Base-by-base conservation (phyloP, 2,113 vertebrate species). In the Natator depressus region DNA sequence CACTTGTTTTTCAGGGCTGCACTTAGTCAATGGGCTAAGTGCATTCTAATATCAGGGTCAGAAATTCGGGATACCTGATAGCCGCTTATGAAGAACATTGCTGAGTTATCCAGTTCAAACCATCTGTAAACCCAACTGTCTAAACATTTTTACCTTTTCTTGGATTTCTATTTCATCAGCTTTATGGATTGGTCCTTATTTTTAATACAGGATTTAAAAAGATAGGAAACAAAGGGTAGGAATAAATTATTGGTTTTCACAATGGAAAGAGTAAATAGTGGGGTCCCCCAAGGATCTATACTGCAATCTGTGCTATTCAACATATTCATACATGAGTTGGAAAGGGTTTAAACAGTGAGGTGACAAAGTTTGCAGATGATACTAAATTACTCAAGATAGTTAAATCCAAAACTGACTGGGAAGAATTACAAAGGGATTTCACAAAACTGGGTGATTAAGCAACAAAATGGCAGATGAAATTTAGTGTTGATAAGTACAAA, bases 91-190 rank as follows among this genome's bases (percentile, higher is more conserved):
- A 92, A 53, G 85, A 93, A 94, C 96, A 91, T 14, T 81, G 94
- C 96, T 96, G 96, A 98, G 90, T 98, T 97, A 97, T 87, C 93
- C 84, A 94, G 75, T 59, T 87, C 80, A 5, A 10, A 82, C 69
- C 89, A 51, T 46, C 79, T 81, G 50, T 75, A 89, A 89, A 95
- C 89, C 95, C 78, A 55, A 94, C 91, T 97, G 89, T 80, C 94
- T 89, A 88, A 53, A 78, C 55, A 96, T 94, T 95, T 95, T 90
- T 94, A 84, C 83, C 59, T 92, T 89, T 85, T 80, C 94, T 89
- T 80, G 2, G 4, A 19, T 82, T 72, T 87, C 91, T 85, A 46
- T 5, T 87, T 88, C 93, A 78, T 93, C 93, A 96, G 54, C 42
- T 46, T 85, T 69, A 82, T 85, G 88, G 55, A 57, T 72, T 46